Evolutionary conservation across 2,113 vertebrate genomes (phyloP).

Genomic region (Lepisosteus oculatus): DNA sequence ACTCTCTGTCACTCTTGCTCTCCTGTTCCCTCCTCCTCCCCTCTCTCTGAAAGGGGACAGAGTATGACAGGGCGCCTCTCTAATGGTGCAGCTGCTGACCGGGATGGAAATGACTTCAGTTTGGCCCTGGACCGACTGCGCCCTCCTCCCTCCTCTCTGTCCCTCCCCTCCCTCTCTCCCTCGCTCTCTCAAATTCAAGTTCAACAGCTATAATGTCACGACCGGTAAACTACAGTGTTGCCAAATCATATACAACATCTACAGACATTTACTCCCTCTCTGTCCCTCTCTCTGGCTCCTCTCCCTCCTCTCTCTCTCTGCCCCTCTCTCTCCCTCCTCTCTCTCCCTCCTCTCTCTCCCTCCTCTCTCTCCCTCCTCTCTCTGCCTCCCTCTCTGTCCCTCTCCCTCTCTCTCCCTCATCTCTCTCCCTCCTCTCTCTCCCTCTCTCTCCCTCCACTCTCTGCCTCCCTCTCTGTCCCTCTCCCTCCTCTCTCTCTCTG

Average conservation of each 20-base stretch:
- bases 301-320: background rate
- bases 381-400: background rate
- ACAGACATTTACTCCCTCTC: background rate
- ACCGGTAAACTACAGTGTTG: no score
- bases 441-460: slow-evolving; percentile 7
- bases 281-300: background rate
- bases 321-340: background rate
- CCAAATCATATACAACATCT: no score
- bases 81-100: no score
- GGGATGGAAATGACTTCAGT: no score
- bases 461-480: slow-evolving; percentile 1
- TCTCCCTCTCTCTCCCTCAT: slow-evolving; percentile 30
- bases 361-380: background rate
- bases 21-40: no score
- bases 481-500: background rate
- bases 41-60: no score
- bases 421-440: background rate
- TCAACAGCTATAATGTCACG: no score
- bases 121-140: no score
- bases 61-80: no score
- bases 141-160: no score
- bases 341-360: background rate
- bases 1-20: no score
- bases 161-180: background rate
- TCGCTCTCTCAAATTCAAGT: background rate